Base-by-base conservation (phyloP, 2,113 vertebrate genomes). In the Clarias macrocephalus region DNA sequence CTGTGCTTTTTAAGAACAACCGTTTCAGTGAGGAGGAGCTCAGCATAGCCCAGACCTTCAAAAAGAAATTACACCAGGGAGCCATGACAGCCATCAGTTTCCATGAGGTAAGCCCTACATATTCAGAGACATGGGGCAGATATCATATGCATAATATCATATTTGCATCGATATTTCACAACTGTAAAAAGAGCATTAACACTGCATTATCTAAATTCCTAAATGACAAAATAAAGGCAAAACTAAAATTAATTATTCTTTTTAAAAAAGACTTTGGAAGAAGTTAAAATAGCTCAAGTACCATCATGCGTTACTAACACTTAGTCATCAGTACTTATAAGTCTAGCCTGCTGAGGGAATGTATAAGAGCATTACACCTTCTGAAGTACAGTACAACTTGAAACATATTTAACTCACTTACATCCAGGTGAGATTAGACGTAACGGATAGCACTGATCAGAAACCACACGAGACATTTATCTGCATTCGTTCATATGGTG, bases 41-140 rank as follows among this genome's bases (percentile, higher is more conserved):
- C 85, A 87, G 54, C 0, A 70, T 96, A 89, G 97, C 97, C 0
- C 89, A 94, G 37, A 95, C 93, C 1, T 98, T 97, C 56, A 96
- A 96, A 89, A 96, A 94, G 81, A 97, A 97, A 91, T 91, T 98
- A 25, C 95, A 94, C 48, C 94, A 94, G 62, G 96, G 96, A 0
- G 96, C 97, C 66, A 97, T 98, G 97, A 98, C 97, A 0, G 96
- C 96, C 0, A 96, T 97, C 57, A 98, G 97, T 93, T 98, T 98
- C 79, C 92, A 97, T 0, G 96, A 97, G 94, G 97, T 97, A 91
- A 83, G 82, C 13, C 63, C 60, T 30, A 70, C n/a, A 84, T 9
- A 57, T 23, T 56, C 5, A 57, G 21, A 73, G 16, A 81, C 19
- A 62, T 25, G 16, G 60, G 18, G 0, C 57, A 37, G 3, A 60